phyloP scores from a whole-genome alignment of 2,888 invertebrate genomes.

The Eurois occulta region DNA sequence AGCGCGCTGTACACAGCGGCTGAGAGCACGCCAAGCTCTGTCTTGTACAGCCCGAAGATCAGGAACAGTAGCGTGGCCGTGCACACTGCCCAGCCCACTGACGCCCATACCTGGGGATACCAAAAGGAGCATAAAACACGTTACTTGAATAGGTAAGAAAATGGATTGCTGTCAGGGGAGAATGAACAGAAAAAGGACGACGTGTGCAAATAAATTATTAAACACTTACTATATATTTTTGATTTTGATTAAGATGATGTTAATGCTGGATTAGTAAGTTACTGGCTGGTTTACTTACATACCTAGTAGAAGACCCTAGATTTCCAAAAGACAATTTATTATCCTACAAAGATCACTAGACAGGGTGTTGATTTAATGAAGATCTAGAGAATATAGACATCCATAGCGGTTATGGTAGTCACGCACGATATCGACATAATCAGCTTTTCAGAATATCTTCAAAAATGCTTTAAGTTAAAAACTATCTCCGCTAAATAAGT shows the following conservation, averaged over 20 bases:
- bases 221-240: no score
- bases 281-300: no score
- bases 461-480: neutral
- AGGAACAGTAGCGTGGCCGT: conserved; percentile 92
- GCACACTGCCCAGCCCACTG: conserved; percentile 93
- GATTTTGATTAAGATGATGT: no score
- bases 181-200: neutral
- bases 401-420: neutral
- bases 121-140: neutral
- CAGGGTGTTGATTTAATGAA: neutral
- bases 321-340: no score
- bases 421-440: neutral
- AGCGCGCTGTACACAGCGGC: conserved; percentile 95
- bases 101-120: conserved; percentile 90
- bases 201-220: neutral
- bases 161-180: neutral
- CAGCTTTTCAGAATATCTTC: neutral
- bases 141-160: neutral
- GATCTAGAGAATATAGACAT: neutral
- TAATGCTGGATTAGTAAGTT: no score
- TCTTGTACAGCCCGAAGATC: conserved; percentile 94
- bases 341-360: no score
- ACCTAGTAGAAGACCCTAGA: no score
- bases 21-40: conserved; percentile 92
- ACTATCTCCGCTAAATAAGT: neutral